A percentile compares a stretch with the other conserved stretches of the same genome.
Conservation (phyloP, 30 jellyfish, hydroid and myxozoan genomes). For the Hydractinia symbiolongicarpus region DNA sequence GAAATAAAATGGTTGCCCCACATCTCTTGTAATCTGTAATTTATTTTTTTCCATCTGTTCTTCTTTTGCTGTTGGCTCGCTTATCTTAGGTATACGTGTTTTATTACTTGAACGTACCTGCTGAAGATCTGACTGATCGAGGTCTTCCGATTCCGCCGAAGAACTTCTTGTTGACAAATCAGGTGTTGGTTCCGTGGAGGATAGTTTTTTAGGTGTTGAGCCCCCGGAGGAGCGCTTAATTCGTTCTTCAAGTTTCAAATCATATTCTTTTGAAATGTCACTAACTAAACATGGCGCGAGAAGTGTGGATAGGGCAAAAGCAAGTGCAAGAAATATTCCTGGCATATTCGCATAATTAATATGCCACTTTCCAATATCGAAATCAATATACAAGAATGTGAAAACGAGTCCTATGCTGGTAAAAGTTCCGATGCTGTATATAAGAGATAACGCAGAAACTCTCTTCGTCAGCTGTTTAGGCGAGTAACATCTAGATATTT, state of each 20-base stretch:
- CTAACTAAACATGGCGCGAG: slow-evolving; percentile 29
- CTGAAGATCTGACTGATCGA: slow-evolving; percentile 3
- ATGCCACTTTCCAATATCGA: slow-evolving; percentile 39
- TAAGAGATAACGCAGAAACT: slow-evolving; percentile 22
- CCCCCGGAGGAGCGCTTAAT: slow-evolving; percentile 30
- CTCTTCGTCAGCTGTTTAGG: slow-evolving; percentile 13
- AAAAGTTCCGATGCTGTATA: slow-evolving; percentile 27
- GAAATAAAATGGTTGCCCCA: slow-evolving; percentile 26
- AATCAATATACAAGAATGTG: slow-evolving; percentile 26
- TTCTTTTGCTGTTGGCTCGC: not conserved
- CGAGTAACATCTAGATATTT: slow-evolving; percentile 30
- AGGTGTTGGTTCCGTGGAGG: slow-evolving; percentile 3
- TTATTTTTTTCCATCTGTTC: not conserved
- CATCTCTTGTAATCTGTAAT: slow-evolving; percentile 2
- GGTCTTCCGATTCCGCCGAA: not conserved
- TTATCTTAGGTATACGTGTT: not conserved
- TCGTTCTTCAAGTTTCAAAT: slow-evolving; percentile 28
- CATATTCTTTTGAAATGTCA: slow-evolving; percentile 36
- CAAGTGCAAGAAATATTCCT: slow-evolving; percentile 19
- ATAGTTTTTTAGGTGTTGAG: slow-evolving; percentile 12
- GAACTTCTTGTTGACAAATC: slow-evolving; percentile 20
- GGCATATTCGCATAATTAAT: slow-evolving; percentile 39
- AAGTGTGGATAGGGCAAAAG: slow-evolving; percentile 2
- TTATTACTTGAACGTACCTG: not conserved
- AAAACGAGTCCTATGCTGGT: slow-evolving; percentile 31